Evolutionary conservation across 2,113 vertebrate genomes (phyloP), one percentile per base, ranked within the genome.

Genomic region (Circaetus cinerascens): DNA sequence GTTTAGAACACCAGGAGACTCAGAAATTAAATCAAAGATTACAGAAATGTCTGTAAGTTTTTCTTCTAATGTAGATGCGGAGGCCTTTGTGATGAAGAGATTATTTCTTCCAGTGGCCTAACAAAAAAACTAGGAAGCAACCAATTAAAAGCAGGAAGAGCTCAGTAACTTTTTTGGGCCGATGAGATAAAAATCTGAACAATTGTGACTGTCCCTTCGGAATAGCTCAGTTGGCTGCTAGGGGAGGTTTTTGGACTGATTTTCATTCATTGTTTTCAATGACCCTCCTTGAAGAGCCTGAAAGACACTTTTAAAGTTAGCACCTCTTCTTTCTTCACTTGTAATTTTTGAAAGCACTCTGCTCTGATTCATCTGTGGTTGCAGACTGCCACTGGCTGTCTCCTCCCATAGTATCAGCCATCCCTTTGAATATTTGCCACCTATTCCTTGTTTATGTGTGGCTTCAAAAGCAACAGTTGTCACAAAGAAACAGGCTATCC

Each of bases 181-280:
- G 12, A 72, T 57, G 67, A 96, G 91, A 96, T 97, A 92, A 91
- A 95, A 93, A 82, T 88, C 56, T 82, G 63, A 87, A 95, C 96
- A 94, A 96, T 97, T 1, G 1, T 36, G 68, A 76, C 84, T 66
- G 91, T 87, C 85, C 90, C 86, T 86, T 96, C 0, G 43, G 93
- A 95, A 86, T 89, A 76, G 55, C 11, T 9, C 51, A 56, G 56
- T 55, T 80, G 86, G 71, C 75, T 81, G 79, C 57, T 51, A 73
- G 46, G 19, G 26, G n/a, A 91, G 86, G 46, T 60, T 95, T 95
- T 92, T 92, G 94, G 85, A 72, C 81, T 85, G 75, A 93, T 96
- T 97, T 97, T 88, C 82, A 90, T 95, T 94, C 75, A 95, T 96
- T 97, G 96, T 95, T 97, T 90, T 81, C 91, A 66, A 55, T 93